Base-by-base conservation (phyloP, 2,113 vertebrate species). In the Periophthalmus modestus region DNA sequence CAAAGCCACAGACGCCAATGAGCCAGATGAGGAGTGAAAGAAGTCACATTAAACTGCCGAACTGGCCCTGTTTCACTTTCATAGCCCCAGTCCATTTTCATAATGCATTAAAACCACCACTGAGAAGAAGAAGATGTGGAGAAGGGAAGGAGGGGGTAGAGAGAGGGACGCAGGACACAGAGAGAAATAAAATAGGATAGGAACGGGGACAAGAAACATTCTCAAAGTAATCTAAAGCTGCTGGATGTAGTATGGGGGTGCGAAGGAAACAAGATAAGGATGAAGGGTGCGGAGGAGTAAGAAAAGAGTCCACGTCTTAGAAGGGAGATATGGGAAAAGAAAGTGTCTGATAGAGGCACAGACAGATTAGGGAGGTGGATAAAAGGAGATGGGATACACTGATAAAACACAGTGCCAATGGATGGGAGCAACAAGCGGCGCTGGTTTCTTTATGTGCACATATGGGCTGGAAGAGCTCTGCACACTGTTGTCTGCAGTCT, bases 41-140 rank as follows among this genome's bases (percentile, higher is more conserved):
- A 82, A 90, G 86, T 89, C 87, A 79, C 87, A 90, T 91, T 90
- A 88, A 91, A 89, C 84, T 86, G 86, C 82, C 82, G 82, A 86
- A 90, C 88, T 89, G 87, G 83, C 88, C 82, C 86, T 82, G 84
- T 89, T 85, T 90, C 82, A 82, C 85, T 89, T 87, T 85, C 85
- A 88, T 92, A 88, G 89, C 89, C 92, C 50, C 78, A 88, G 89
- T 92, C 91, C 87, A 87, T 90, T 91, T 91, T 92, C 88, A 92
- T 90, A 91, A 91, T 88, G 86, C 90, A 92, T 91, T 92, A 91
- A 89, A 91, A 84, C 86, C 83, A 90, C 88, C 67, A 48, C 85
- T 86, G 87, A 90, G 82, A 89, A 87, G 82, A 89, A 87, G 88
- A 79, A 78, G 75, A 74, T 72, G 65, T 69, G 73, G 61, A 58